A percentile compares a stretch with the other conserved stretches of the same genome.
These are phyloP conservation scores for Cremastinae sp. DNA, from an alignment of 2,888 invertebrate genomes.

Conservation along the genomic window DNA sequence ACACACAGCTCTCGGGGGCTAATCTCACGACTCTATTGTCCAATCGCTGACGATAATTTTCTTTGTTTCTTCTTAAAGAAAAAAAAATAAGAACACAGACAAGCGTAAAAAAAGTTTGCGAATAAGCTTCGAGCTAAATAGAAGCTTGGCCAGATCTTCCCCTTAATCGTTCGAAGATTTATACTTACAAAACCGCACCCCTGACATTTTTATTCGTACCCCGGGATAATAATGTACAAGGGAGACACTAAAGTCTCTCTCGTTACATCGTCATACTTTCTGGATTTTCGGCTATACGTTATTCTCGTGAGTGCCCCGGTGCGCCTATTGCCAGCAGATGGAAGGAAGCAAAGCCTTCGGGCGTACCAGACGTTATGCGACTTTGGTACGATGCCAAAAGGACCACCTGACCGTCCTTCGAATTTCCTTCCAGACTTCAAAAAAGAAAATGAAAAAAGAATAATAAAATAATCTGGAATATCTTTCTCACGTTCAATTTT, in stretches of 20 bases:
- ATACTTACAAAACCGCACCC: not conserved
- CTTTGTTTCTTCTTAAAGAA: too few species aligned
- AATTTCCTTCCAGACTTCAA: slow-evolving; percentile 30
- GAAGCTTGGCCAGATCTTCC: too few species aligned
- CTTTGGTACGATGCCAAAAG: slow-evolving; percentile 67
- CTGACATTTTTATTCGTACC: not conserved
- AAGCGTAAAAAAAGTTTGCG: too few species aligned
- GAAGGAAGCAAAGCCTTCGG: slow-evolving; percentile 43
- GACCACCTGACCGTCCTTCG: slow-evolving; percentile 61
- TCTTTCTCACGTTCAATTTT: not conserved
- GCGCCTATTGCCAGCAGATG: slow-evolving; percentile 25
- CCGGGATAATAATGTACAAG: slow-evolving; percentile 20
- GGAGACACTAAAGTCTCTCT: slow-evolving; percentile 27
- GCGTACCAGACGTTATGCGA: slow-evolving; percentile 66
- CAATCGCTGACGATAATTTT: not conserved
- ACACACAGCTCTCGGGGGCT: slow-evolving; percentile 35
- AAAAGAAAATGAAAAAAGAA: slow-evolving; percentile 19
- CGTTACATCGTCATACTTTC: slow-evolving; percentile 35
- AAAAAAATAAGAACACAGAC: too few species aligned
- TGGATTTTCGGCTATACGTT: slow-evolving; percentile 52
- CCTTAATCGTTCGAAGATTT: not conserved
- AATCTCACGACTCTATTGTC: slow-evolving; percentile 26
- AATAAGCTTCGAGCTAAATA: too few species aligned
- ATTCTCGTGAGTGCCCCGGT: slow-evolving; percentile 8
- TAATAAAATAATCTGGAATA: not conserved